Evolutionary conservation across 1,140 invertebrate genomes (phyloP).

Genomic region (Sycophaga agraensis): DNA sequence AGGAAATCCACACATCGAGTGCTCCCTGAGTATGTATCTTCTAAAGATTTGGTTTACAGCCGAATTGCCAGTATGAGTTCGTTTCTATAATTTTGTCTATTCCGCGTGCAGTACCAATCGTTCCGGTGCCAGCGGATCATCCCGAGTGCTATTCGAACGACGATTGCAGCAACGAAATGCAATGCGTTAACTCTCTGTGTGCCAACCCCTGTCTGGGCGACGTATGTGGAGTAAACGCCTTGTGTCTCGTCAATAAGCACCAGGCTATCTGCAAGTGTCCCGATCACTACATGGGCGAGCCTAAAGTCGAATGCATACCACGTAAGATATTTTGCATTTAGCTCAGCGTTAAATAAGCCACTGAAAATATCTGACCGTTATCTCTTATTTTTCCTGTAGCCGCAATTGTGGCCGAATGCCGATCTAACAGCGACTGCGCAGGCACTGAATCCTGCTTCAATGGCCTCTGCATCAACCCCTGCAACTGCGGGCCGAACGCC

Average conservation of each 20-base stretch:
- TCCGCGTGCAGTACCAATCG: slow-evolving; percentile 59
- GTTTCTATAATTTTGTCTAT: neutral
- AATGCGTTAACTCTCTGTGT: slow-evolving; percentile 75
- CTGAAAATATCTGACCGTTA: too few relatives aligned
- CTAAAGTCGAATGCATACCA: slow-evolving; percentile 70
- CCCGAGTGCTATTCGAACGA: slow-evolving; percentile 75
- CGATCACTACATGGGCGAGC: slow-evolving; percentile 73
- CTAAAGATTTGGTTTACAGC: too few relatives aligned
- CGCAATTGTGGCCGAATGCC: slow-evolving; percentile 67
- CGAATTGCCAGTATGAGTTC: too few relatives aligned
- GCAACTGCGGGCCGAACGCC: slow-evolving; percentile 80
- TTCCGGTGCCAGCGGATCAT: slow-evolving; percentile 50
- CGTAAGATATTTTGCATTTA: too few relatives aligned
- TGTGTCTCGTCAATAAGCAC: slow-evolving; percentile 77
- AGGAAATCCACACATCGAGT: slow-evolving; percentile 82
- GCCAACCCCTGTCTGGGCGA: slow-evolving; percentile 74
- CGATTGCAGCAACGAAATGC: slow-evolving; percentile 73
- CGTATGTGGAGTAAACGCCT: slow-evolving; percentile 73
- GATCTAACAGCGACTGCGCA: slow-evolving; percentile 76
- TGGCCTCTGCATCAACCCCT: slow-evolving; percentile 75
- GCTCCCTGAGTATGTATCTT: slow-evolving; percentile 63
- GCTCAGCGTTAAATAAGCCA: too few relatives aligned
- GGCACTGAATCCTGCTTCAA: slow-evolving; percentile 79
- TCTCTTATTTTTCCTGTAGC: slow-evolving; percentile 40
- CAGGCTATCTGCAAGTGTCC: slow-evolving; percentile 79